Evolutionary conservation across 1,140 invertebrate genomes (phyloP).

Genomic region (Anastrepha ludens): DNA sequence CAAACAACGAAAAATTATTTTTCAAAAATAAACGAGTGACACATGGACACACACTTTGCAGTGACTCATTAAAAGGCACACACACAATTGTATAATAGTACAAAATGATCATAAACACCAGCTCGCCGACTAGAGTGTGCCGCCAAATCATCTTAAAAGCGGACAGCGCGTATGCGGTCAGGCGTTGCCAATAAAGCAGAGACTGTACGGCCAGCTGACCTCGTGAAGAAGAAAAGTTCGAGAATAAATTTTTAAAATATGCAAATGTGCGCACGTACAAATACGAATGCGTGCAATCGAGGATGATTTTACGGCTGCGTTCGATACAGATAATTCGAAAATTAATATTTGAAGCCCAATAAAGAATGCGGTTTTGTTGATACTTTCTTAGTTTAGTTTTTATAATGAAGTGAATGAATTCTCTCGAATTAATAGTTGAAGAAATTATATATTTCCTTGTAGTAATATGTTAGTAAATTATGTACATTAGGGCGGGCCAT

Average conservation of each 20-base stretch:
- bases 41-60: neutral
- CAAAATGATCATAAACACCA: neutral
- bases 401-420: too few relatives aligned
- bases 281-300: too few relatives aligned
- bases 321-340: too few relatives aligned
- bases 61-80: neutral
- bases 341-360: too few relatives aligned
- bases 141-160: neutral
- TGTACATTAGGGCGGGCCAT: too few relatives aligned
- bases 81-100: neutral
- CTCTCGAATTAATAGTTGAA: too few relatives aligned
- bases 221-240: neutral
- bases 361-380: too few relatives aligned
- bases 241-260: neutral
- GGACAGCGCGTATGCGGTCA: neutral
- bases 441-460: too few relatives aligned
- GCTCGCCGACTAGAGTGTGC: neutral
- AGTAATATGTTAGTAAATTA: too few relatives aligned
- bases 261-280: too few relatives aligned
- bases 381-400: too few relatives aligned
- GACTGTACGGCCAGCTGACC: neutral
- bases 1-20: neutral
- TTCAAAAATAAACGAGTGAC: constrained; percentile 29
- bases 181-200: neutral
- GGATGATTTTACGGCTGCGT: too few relatives aligned